phyloP scores from a whole-genome alignment of 1,140 invertebrate species.

The Drosophila sproati region DNA sequence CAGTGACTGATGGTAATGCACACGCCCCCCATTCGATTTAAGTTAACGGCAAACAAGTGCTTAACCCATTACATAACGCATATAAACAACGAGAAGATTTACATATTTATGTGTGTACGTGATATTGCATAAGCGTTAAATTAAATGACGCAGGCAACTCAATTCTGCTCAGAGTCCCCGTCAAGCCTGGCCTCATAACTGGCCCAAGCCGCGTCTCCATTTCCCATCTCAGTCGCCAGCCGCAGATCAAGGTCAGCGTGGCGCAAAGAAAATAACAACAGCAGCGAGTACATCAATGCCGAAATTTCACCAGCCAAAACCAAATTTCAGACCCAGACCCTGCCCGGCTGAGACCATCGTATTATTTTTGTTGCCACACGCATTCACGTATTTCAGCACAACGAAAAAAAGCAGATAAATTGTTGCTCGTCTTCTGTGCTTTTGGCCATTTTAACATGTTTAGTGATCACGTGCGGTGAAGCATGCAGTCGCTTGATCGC shows the following conservation, averaged over 20 bases:
- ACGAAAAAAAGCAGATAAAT: conserved; percentile 19
- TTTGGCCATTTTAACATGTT: conserved; percentile 23
- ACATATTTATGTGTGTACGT: conserved; percentile 47
- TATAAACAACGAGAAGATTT: conserved; percentile 57
- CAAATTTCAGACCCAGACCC: conserved; percentile 26
- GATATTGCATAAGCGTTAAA: conserved; percentile 49
- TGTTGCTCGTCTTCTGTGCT: conserved; percentile 14
- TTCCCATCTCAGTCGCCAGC: conserved; percentile 15
- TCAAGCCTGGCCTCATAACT: conserved; percentile 11
- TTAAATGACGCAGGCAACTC: conserved; percentile 33
- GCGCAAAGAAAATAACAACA: conserved; percentile 37
- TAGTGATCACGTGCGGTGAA: conserved; percentile 37
- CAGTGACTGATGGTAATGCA: conserved; percentile 20
- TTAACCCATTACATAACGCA: conserved; percentile 49
- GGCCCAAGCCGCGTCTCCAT: conserved; percentile 18
- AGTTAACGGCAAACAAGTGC: conserved; percentile 37
- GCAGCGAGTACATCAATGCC: conserved; percentile 28
- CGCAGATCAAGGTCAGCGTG: conserved; percentile 55
- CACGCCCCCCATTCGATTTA: conserved; percentile 1
- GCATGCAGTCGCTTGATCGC: conserved; percentile 25
- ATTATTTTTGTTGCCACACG: conserved; percentile 15
- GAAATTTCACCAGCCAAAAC: conserved; percentile 57
- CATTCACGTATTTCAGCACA: conserved; percentile 37
- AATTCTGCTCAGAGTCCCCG: conserved; percentile 11
- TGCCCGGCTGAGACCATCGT: not conserved